Conservation (phyloP, 2,797 vertebrate genomes). For the Ispidina picta region DNA sequence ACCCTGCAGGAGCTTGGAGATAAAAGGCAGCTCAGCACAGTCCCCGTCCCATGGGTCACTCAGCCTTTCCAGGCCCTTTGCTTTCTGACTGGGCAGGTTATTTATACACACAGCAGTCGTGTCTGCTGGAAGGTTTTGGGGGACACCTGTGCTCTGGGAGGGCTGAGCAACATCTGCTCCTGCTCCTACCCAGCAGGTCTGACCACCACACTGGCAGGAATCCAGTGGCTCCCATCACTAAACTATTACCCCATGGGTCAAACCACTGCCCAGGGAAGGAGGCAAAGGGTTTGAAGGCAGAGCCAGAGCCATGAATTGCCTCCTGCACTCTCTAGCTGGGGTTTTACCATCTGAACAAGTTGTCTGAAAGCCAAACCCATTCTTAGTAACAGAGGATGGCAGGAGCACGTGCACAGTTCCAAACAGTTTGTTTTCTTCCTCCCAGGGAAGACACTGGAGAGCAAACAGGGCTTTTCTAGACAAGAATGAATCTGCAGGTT, state of each 20-base stretch:
- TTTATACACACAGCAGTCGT: slow-evolving; percentile 4
- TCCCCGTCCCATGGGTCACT: not conserved
- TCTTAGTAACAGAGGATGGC: not conserved
- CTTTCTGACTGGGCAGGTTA: not conserved
- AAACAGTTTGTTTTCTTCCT: not conserved
- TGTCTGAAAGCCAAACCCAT: not conserved
- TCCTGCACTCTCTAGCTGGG: not conserved
- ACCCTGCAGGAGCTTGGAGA: slow-evolving; percentile 19
- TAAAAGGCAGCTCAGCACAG: slow-evolving; percentile 41
- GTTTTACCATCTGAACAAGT: not conserved
- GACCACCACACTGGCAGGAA: not conserved
- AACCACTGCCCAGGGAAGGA: not conserved
- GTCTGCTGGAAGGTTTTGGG: not conserved
- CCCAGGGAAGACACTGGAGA: not conserved
- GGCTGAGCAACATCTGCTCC: not conserved
- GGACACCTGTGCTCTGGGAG: not conserved
- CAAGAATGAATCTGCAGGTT: not conserved
- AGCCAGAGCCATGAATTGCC: not conserved
- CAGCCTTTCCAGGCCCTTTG: slow-evolving; percentile 5
- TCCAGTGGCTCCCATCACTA: not conserved
- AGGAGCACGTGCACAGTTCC: not conserved
- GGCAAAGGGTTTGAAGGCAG: not conserved
- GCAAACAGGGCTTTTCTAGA: not conserved
- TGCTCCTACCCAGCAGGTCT: not conserved
- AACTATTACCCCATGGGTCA: not conserved